A percentile compares a stretch with the other conserved stretches of the same genome.
Conservation (phyloP, 1,140 invertebrate genomes). For the Drepana arcuata region DNA sequence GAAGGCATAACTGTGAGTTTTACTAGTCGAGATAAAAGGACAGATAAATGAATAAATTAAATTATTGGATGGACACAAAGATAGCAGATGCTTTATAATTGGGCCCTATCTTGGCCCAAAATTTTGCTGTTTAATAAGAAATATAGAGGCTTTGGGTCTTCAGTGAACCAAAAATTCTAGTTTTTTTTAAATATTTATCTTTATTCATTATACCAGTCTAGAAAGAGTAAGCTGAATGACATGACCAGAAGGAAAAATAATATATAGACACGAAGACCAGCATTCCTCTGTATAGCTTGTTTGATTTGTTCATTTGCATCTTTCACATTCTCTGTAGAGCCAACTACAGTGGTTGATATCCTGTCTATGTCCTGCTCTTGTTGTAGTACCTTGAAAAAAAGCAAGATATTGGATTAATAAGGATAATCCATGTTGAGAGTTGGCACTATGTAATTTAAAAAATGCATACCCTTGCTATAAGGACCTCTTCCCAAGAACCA, state of each 20-base stretch:
- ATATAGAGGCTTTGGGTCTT: too few relatives aligned
- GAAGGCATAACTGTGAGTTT: too few relatives aligned
- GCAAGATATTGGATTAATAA: constrained; percentile 2
- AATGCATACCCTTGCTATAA: too few relatives aligned
- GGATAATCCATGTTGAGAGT: too few relatives aligned
- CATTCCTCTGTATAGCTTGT: constrained; percentile 96
- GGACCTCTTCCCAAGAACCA: too few relatives aligned
- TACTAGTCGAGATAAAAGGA: too few relatives aligned
- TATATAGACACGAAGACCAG: constrained; percentile 93
- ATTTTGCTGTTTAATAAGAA: too few relatives aligned
- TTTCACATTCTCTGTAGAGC: constrained; percentile 94
- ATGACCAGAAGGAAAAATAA: constrained; percentile 96
- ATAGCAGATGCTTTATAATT: too few relatives aligned
- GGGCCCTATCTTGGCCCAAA: too few relatives aligned
- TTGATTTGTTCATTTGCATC: constrained; percentile 97
- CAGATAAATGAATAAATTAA: too few relatives aligned
- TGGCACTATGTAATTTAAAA: too few relatives aligned
- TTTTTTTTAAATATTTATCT: constrained; percentile 5
- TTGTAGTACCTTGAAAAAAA: constrained; percentile 75
- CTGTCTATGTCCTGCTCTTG: constrained; percentile 95
- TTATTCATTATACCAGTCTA: constrained; percentile 99
- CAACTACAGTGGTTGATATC: constrained; percentile 88
- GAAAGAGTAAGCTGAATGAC: constrained; percentile 95
- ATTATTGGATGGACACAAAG: too few relatives aligned
- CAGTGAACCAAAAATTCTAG: background rate